Conservation (phyloP, 2,888 invertebrate species). For the Brachyptera risi region DNA sequence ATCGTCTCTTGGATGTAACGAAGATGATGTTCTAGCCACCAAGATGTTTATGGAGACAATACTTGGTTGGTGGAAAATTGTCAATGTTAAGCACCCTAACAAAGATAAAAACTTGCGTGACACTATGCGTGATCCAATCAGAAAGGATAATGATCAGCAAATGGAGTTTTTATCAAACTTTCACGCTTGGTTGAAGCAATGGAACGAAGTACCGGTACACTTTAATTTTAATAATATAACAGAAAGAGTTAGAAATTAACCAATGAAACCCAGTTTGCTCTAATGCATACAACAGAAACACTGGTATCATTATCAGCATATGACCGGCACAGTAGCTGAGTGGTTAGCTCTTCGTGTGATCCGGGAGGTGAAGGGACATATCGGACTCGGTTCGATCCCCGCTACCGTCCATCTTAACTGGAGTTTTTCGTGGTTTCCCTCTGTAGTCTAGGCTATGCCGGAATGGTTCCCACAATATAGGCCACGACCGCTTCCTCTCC, state of each 20-base stretch:
- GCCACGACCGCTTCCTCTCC: too few relatives aligned
- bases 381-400: too few relatives aligned
- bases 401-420: too few relatives aligned
- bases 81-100: not conserved
- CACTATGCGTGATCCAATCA: not conserved
- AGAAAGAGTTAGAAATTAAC: not conserved
- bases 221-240: not conserved
- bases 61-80: not conserved
- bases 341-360: too few relatives aligned
- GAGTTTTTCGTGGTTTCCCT: too few relatives aligned
- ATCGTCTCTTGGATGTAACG: too few relatives aligned
- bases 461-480: too few relatives aligned
- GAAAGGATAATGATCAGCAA: not conserved
- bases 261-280: not conserved
- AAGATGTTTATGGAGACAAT: not conserved
- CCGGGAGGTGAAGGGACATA: too few relatives aligned
- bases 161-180: not conserved
- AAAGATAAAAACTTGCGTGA: not conserved
- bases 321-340: too few relatives aligned
- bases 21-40: not conserved
- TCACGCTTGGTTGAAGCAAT: not conserved
- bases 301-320: not conserved
- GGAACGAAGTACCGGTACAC: not conserved
- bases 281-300: not conserved
- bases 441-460: too few relatives aligned